Base-by-base conservation (phyloP, 2,888 invertebrate genomes). In the Morinoia aosen region DNA sequence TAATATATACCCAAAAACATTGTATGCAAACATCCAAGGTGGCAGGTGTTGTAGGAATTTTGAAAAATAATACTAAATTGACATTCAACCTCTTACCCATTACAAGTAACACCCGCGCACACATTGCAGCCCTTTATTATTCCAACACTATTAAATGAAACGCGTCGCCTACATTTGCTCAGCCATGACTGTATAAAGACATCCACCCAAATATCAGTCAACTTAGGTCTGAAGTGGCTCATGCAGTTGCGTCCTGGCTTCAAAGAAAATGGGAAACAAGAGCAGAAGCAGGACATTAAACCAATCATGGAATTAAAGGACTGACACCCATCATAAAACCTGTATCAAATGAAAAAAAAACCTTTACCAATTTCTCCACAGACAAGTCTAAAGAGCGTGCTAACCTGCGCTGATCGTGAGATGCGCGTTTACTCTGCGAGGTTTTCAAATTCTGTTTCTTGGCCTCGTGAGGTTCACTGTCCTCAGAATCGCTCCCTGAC, bases 401-500 rank as follows among this genome's bases (percentile, higher is more conserved):
- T 76, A 39, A 94, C 39, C 58, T 10, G 48, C 58, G 95, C 88
- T 94, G 76, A 91, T 95, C 57, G 56, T 88, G 12, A 58, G 94
- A 39, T 25, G 93, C 14, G 58, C 88, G 58, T 58, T 94, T 58
- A 64, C 76, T 10, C 91, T 93, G 58, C 88, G 40, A 11, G 61
- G 88, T 12, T 56, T 91, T n/a, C 19, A 91, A 0, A 91, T n/a
- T 61, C 48, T 91, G 14, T 91, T 91, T 76, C 61, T 56, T n/a
- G 48, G 64, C 56, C 40, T 40, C 48, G 25, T 58, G 93, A 48
- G 57, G 93, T 33, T 56, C 93, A 33, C 57, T 57, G 33, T 56
- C 93, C 11, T 95, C 95, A 14, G 95, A 76, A 40, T 64, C 95
- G 64, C 88, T 95, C 33, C 33, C 58, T n/a, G 95, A 88, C 10